A percentile compares a stretch with the other conserved stretches of the same genome.
These are phyloP conservation scores for Gallinago stenura DNA, from an alignment of 2,797 vertebrate species.

Conservation along the genomic window DNA sequence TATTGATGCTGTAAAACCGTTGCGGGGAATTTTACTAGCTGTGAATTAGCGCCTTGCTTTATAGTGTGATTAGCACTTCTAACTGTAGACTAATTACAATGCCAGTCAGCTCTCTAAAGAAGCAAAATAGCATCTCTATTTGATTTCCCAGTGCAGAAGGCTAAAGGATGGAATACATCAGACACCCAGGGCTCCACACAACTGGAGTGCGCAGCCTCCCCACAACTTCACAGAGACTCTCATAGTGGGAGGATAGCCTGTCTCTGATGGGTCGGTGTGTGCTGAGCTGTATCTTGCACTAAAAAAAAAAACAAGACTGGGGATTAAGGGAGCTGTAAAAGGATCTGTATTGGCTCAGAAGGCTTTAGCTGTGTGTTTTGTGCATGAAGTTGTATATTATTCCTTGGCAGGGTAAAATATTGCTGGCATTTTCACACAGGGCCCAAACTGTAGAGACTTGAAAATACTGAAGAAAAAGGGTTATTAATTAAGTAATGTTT, in stretches of 20 bases:
- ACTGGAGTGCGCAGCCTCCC: not conserved
- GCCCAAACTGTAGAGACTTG: not conserved
- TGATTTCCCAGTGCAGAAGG: constrained; percentile 38
- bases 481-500: constrained; percentile 6
- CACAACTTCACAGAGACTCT: not conserved
- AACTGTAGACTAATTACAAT: constrained; percentile 77
- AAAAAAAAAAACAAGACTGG: rapidly evolving
- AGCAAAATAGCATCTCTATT: constrained; percentile 67
- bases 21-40: constrained; percentile 65
- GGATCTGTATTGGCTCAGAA: not conserved
- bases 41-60: constrained; percentile 66
- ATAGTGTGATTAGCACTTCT: constrained; percentile 66
- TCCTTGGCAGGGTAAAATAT: not conserved
- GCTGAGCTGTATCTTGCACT: not conserved
- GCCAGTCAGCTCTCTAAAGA: constrained; percentile 67
- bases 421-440: constrained; percentile 13
- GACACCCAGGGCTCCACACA: not conserved
- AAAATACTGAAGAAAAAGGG: constrained; percentile 7
- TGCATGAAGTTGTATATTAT: not conserved
- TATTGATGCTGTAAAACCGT: constrained; percentile 29
- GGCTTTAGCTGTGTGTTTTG: not conserved
- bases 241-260: rapidly evolving
- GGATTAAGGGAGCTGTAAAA: not conserved
- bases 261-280: not conserved
- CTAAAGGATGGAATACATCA: constrained; percentile 11